A percentile compares a stretch with the other conserved stretches of the same genome.
phyloP scores from a whole-genome alignment of 2,797 vertebrate genomes.

The Anomalospiza imberbis region DNA sequence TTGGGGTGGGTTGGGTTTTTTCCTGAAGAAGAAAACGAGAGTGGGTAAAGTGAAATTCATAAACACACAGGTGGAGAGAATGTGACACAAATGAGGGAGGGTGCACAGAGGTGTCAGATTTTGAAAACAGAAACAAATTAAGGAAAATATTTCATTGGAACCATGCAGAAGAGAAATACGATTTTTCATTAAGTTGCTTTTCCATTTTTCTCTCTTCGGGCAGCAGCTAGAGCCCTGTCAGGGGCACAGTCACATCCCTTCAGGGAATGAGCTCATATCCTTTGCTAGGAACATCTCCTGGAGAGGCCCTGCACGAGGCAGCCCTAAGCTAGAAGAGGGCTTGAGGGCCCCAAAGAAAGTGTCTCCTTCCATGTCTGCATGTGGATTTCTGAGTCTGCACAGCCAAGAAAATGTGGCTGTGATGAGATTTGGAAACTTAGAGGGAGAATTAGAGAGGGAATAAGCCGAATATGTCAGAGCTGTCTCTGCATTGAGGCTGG shows the following conservation, averaged over 20 bases:
- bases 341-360: background rate
- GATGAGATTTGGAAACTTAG: background rate
- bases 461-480: conserved; percentile 55
- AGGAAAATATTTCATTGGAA: background rate
- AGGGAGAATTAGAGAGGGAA: conserved; percentile 11
- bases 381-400: background rate
- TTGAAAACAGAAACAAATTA: background rate
- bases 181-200: background rate
- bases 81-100: background rate
- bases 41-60: background rate
- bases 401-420: background rate
- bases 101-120: background rate
- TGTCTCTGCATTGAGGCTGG: conserved; percentile 8
- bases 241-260: background rate
- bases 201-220: background rate
- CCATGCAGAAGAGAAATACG: background rate
- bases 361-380: fast-evolving
- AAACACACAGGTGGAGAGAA: background rate
- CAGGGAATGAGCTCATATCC: background rate
- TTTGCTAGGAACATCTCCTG: background rate
- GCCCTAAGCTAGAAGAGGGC: background rate
- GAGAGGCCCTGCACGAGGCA: background rate
- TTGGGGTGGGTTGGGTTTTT: background rate
- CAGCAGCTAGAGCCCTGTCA: background rate
- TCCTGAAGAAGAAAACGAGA: background rate